These are phyloP conservation scores for Penaeus japonicus DNA, from an alignment of 1,140 invertebrate genomes.

Conservation along the genomic window DNA sequence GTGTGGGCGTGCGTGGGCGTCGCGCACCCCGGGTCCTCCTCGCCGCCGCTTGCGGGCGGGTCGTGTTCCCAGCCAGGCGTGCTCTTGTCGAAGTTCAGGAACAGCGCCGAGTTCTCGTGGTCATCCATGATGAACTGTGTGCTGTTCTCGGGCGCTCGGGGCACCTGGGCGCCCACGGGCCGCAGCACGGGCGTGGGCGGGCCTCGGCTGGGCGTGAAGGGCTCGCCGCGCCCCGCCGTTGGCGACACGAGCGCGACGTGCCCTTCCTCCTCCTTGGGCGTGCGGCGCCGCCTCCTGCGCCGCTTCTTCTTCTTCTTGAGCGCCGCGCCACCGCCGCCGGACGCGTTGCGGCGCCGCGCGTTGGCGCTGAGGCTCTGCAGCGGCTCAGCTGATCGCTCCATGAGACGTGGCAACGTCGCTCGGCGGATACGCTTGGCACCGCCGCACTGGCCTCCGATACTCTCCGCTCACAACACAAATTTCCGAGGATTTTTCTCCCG, in stretches of 20 bases:
- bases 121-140: constrained; percentile 65
- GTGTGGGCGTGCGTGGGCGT: constrained; percentile 46
- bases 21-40: constrained; percentile 31
- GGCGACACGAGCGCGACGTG: constrained; percentile 32
- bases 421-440: not conserved
- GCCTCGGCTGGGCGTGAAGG: constrained; percentile 23
- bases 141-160: constrained; percentile 63
- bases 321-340: not conserved
- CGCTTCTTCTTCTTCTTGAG: constrained; percentile 52
- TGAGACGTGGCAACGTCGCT: not conserved
- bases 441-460: constrained; percentile 3
- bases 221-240: constrained; percentile 22
- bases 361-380: constrained; percentile 29
- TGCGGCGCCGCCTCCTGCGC: constrained; percentile 38
- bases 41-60: constrained; percentile 30
- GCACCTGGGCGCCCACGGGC: constrained; percentile 60
- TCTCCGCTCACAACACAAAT: constrained; percentile 45
- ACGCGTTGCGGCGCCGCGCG: constrained; percentile 21
- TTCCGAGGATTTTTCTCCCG: constrained; percentile 10
- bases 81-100: constrained; percentile 60
- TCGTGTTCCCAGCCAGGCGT: constrained; percentile 45
- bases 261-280: not conserved
- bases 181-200: constrained; percentile 59
- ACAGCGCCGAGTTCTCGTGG: constrained; percentile 61
- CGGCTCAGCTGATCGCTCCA: constrained; percentile 37